These are phyloP conservation scores for Antedon mediterranea DNA, from an alignment of 53 echinoderm and acorn worm genomes.

Conservation along the genomic window DNA sequence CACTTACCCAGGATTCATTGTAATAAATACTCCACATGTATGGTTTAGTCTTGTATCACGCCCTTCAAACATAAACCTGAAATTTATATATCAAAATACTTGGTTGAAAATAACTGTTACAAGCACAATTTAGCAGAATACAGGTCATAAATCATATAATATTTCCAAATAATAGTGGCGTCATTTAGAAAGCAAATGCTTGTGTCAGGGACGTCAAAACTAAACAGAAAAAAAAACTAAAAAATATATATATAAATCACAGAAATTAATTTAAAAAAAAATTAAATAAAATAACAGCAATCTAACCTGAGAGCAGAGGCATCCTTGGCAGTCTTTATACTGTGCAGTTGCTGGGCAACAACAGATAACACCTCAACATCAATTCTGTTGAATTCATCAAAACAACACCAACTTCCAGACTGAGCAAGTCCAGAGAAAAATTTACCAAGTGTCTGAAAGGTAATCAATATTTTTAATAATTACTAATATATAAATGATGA, in stretches of 20 bases:
- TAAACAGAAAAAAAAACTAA: not conserved
- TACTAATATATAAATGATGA: no score
- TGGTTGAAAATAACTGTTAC: no score
- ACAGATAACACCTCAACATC: slow-evolving; percentile 96
- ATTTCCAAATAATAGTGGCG: not conserved
- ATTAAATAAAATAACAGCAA: not conserved
- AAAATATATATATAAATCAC: not conserved
- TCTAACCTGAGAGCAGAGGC: slow-evolving; percentile 75
- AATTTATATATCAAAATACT: not conserved
- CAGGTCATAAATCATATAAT: no score
- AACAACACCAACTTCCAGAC: slow-evolving; percentile 98
- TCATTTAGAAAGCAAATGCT: no score
- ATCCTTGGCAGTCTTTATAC: slow-evolving; percentile 98
- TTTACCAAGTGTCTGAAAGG: slow-evolving; percentile 87
- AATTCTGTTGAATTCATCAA: slow-evolving; percentile 99
- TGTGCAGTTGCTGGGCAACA: slow-evolving; percentile 94
- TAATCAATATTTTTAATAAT: no score
- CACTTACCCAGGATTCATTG: slow-evolving; percentile 98
- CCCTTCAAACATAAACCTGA: slow-evolving; percentile 95
- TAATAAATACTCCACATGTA: slow-evolving; percentile 92
- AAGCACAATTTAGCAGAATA: no score
- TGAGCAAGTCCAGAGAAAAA: slow-evolving; percentile 94
- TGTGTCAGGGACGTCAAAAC: no score
- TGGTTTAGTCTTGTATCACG: slow-evolving; percentile 79
- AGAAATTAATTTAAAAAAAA: not conserved